A percentile compares a stretch with the other conserved stretches of the same genome.
Conservation (phyloP, 2,113 vertebrate species). For the Tylochromis polylepis region DNA sequence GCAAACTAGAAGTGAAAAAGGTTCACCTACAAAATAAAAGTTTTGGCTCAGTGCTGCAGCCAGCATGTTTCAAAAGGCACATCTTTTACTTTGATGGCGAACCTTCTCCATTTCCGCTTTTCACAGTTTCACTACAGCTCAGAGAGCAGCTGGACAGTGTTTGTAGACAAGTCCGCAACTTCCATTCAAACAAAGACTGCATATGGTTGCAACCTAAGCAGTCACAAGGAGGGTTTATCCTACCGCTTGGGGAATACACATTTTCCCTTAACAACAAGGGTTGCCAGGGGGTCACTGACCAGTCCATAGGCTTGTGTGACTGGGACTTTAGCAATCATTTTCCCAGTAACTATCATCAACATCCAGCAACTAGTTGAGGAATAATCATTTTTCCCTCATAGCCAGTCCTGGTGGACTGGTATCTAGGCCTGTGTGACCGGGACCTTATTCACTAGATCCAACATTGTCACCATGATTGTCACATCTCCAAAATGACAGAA, state of each 20-base stretch:
- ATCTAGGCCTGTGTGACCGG: too few relatives aligned
- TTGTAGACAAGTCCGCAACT: background rate
- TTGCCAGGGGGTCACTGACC: background rate
- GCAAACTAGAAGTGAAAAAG: background rate
- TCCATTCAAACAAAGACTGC: background rate
- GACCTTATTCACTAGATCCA: too few relatives aligned
- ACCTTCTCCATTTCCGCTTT: background rate
- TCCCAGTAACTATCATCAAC: background rate
- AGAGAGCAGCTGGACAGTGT: background rate
- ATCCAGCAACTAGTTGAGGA: background rate
- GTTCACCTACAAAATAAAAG: background rate
- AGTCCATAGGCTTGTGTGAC: background rate
- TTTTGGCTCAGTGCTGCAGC: background rate
- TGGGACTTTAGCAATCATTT: background rate
- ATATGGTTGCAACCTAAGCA: background rate
- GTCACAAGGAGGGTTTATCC: background rate
- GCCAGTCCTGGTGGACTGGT: background rate
- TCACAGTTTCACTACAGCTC: background rate
- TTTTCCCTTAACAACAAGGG: background rate
- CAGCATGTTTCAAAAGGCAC: background rate
- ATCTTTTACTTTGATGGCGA: background rate
- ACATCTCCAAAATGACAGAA: too few relatives aligned
- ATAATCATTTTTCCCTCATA: background rate
- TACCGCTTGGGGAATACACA: background rate
- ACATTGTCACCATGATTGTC: too few relatives aligned